Conservation (phyloP, 2,797 vertebrate species). For the Premnoplex brunnescens region DNA sequence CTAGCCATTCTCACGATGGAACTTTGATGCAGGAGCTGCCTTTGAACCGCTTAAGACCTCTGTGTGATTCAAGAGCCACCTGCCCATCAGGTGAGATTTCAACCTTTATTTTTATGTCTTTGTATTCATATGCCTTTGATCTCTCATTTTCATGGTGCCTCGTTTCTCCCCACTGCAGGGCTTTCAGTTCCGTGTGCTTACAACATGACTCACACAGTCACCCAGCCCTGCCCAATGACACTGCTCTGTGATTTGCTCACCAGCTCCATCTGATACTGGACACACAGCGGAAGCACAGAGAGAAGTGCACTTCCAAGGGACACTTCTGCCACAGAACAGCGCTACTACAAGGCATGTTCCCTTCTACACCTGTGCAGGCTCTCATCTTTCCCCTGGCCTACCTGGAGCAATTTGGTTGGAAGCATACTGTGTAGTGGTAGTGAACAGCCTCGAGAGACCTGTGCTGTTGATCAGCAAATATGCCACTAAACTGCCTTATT, state of each 20-base stretch:
- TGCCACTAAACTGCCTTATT: background rate
- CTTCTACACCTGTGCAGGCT: background rate
- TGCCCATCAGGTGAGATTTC: background rate
- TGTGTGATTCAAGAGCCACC: background rate
- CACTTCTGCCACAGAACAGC: background rate
- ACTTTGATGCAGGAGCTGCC: background rate
- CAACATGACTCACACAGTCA: background rate
- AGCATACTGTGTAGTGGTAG: background rate
- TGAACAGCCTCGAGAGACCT: background rate
- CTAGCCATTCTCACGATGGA: background rate
- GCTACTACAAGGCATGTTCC: background rate
- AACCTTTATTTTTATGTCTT: background rate
- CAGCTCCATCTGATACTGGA: background rate
- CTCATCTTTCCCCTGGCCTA: background rate
- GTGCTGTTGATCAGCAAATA: background rate
- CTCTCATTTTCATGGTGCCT: conserved; percentile 19
- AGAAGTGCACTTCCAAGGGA: background rate
- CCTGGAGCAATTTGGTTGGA: background rate
- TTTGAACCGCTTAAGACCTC: background rate
- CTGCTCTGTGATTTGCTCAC: background rate
- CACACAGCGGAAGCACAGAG: background rate
- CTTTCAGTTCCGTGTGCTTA: background rate
- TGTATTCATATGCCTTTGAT: conserved; percentile 27
- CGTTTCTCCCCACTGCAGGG: background rate
- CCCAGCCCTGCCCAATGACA: background rate